phyloP scores from a whole-genome alignment of 2,888 invertebrate species.

The Liodrosophila aerea region DNA sequence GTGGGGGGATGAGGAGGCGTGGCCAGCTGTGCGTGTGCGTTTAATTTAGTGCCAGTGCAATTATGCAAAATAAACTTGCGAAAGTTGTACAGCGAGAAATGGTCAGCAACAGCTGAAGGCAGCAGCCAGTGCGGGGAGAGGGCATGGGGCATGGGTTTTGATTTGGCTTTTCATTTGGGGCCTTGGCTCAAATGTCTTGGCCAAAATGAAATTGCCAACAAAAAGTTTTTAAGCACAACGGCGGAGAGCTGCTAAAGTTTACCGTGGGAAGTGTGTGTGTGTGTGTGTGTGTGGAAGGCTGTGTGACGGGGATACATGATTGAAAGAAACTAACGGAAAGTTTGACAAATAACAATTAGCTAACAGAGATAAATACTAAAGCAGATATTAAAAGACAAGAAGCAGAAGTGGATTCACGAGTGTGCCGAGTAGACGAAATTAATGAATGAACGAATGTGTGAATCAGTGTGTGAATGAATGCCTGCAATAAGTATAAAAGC shows the following conservation, averaged over 20 bases:
- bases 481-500: neutral
- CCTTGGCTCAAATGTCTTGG: conserved; percentile 27
- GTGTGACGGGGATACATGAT: conserved; percentile 1
- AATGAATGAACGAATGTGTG: neutral
- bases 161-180: conserved; percentile 45
- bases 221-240: conserved; percentile 49
- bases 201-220: conserved; percentile 54
- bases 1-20: conserved; percentile 2
- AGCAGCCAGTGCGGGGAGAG: neutral
- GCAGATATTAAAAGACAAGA: conserved; percentile 29
- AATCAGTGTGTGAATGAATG: neutral
- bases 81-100: conserved; percentile 38
- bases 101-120: conserved; percentile 32
- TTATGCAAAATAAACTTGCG: conserved; percentile 71
- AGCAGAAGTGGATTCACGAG: neutral
- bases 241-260: conserved; percentile 47
- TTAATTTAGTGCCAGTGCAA: conserved; percentile 71
- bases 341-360: conserved; percentile 66
- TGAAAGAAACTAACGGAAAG: conserved; percentile 25
- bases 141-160: conserved; percentile 26
- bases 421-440: neutral
- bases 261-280: too few relatives aligned
- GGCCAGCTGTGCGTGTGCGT: conserved; percentile 49
- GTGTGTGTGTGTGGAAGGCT: too few relatives aligned
- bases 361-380: conserved; percentile 26